A percentile compares a stretch with the other conserved stretches of the same genome.
Conservation (phyloP, 2,888 invertebrate species). For the Masnerella sp. region DNA sequence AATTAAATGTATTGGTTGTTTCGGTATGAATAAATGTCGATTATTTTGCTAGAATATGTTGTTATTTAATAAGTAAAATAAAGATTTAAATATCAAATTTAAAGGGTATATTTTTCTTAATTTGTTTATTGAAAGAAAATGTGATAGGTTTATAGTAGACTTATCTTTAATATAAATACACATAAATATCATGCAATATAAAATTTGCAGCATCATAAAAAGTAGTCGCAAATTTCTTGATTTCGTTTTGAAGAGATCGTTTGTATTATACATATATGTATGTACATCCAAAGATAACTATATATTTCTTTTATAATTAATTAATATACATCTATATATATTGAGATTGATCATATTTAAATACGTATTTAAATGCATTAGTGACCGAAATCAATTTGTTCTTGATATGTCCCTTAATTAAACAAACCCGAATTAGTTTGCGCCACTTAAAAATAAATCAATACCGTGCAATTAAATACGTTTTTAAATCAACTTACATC, state of each 20-base stretch:
- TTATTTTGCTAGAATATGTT: too few relatives aligned
- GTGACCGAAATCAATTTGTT: background rate
- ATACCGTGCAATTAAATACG: conserved; percentile 24
- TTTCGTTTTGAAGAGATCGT: conserved; percentile 41
- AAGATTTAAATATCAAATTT: background rate
- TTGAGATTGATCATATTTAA: conserved; percentile 11
- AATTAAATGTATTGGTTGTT: too few relatives aligned
- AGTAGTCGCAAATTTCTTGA: conserved; percentile 33
- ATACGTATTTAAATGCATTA: conserved; percentile 41
- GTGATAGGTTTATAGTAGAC: conserved; percentile 17
- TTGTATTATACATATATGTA: conserved; percentile 32
- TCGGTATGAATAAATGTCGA: too few relatives aligned
- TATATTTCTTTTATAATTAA: conserved; percentile 22
- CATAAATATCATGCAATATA: conserved; percentile 35
- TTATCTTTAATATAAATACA: conserved; percentile 24
- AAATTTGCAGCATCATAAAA: conserved; percentile 39
- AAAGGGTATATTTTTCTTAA: conserved; percentile 14
- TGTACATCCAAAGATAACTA: conserved; percentile 41
- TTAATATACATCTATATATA: conserved; percentile 30
- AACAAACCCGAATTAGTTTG: too few relatives aligned
- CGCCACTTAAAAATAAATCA: background rate
- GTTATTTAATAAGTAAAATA: too few relatives aligned
- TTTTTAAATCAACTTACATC: conserved; percentile 18
- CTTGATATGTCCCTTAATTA: conserved; percentile 3
- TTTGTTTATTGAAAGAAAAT: conserved; percentile 35